A percentile compares a stretch with the other conserved stretches of the same genome.
These are phyloP conservation scores for Nymphicus hollandicus DNA, from an alignment of 2,113 vertebrate genomes.

Conservation along the genomic window DNA sequence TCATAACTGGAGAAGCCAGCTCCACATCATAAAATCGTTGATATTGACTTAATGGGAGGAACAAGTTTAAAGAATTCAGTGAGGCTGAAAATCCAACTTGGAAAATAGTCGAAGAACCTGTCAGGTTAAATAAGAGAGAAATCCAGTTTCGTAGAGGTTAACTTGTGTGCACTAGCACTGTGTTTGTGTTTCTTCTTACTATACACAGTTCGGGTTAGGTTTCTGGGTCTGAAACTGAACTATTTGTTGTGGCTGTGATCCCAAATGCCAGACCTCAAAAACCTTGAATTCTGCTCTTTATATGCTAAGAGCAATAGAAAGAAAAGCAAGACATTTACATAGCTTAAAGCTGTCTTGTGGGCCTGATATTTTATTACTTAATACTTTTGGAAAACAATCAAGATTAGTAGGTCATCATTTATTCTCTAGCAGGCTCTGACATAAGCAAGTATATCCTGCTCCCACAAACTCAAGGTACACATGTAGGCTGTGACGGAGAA, in stretches of 20 bases:
- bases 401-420: background rate
- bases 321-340: background rate
- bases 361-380: background rate
- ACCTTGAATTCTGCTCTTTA: background rate
- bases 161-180: background rate
- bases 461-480: background rate
- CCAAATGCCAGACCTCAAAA: background rate
- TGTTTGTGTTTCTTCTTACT: slow-evolving; percentile 9
- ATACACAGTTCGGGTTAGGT: background rate
- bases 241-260: background rate
- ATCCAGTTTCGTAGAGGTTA: slow-evolving; percentile 1
- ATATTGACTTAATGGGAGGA: slow-evolving; percentile 15
- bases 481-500: background rate
- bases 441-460: background rate
- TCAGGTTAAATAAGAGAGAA: slow-evolving; percentile 17
- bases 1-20: background rate
- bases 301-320: background rate
- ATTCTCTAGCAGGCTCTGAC: background rate
- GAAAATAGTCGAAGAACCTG: background rate
- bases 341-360: background rate
- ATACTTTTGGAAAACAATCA: background rate
- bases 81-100: slow-evolving; percentile 22
- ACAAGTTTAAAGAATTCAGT: background rate
- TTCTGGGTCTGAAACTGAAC: background rate
- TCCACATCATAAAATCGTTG: background rate